Base-by-base conservation (phyloP, 2,797 vertebrate genomes). In the Chelon labrosus region DNA sequence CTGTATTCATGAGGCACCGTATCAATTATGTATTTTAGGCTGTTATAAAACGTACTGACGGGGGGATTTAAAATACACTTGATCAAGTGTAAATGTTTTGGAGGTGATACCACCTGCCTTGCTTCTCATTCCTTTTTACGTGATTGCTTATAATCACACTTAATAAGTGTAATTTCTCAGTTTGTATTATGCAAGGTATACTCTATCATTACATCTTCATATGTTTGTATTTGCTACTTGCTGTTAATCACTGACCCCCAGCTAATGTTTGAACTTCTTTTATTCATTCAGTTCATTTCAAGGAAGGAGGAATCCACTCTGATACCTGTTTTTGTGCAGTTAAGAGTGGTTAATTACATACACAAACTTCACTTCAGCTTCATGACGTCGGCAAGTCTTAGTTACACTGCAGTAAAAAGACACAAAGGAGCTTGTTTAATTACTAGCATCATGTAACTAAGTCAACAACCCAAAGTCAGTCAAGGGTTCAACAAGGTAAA, bases 181-280 rank as follows among this genome's bases (percentile, higher is more conserved):
- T 44, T 44, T 44, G 46, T 17, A 4, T 47, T 16, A 19, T 17
- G 31, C 31, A 31, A 31, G 4, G 31, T 31, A 7, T 16, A 46
- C 44, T 46, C 17, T 46, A 46, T 46, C 31, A 31, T 31, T 5
- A n/a, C 46, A 19, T 47, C 17, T 19, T 47, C 3, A 47, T 19
- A 22, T 50, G 19, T 50, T 50, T 50, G 10, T 50, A 50, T 50
- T 20, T 50, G 47, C 12, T 11, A 19, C 47, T 11, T 50, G 20
- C 14, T 10, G 13, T 41, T 72, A 38, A 73, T 69, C 60, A 39
- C 9, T 35, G 49, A 65, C 52, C 81, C 44, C 51, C 17, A 19
- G 10, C 22, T 37, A 4, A 10, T 5, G 19, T 54, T 66, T 20
- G 27, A 31, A 31, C 31, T 31, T 31, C 31, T 31, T 31, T 31